These are phyloP conservation scores for Borostomias antarcticus DNA, from an alignment of 2,797 vertebrate genomes.

Conservation along the genomic window DNA sequence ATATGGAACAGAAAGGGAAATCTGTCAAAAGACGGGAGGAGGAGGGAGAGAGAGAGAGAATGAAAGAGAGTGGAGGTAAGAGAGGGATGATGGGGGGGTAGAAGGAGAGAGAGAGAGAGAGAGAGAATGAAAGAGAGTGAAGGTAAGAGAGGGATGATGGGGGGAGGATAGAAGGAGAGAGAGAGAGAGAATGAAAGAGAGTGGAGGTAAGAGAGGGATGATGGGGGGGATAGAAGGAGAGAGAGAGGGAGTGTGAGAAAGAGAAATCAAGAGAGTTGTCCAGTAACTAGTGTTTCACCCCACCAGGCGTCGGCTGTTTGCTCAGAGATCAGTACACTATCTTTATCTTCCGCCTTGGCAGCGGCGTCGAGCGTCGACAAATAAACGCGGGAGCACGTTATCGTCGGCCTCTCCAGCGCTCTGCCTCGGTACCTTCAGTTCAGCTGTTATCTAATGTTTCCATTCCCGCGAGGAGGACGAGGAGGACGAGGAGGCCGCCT, in stretches of 20 bases:
- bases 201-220: not conserved
- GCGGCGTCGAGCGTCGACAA: too few species aligned
- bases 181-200: slow-evolving; percentile 21
- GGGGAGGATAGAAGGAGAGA: not conserved
- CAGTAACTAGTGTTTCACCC: too few species aligned
- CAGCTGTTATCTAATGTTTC: not conserved
- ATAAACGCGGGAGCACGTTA: too few species aligned
- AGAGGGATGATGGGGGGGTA: too few species aligned
- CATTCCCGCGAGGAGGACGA: slow-evolving; percentile 8
- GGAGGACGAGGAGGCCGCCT: not conserved
- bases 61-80: not conserved
- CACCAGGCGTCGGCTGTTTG: too few species aligned
- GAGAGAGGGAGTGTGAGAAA: not conserved
- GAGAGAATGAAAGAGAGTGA: too few species aligned
- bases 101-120: too few species aligned
- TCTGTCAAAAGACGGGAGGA: slow-evolving; percentile 61
- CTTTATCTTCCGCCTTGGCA: too few species aligned
- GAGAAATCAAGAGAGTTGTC: not conserved
- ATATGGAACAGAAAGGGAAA: slow-evolving; percentile 61
- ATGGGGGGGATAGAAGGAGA: not conserved
- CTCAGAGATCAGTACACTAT: too few species aligned
- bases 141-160: too few species aligned
- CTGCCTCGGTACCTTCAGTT: not conserved
- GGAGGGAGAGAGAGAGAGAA: slow-evolving; percentile 32
- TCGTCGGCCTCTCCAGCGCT: not conserved